Conservation (phyloP, 2,888 invertebrate genomes). For the Clitarchus hookeri region DNA sequence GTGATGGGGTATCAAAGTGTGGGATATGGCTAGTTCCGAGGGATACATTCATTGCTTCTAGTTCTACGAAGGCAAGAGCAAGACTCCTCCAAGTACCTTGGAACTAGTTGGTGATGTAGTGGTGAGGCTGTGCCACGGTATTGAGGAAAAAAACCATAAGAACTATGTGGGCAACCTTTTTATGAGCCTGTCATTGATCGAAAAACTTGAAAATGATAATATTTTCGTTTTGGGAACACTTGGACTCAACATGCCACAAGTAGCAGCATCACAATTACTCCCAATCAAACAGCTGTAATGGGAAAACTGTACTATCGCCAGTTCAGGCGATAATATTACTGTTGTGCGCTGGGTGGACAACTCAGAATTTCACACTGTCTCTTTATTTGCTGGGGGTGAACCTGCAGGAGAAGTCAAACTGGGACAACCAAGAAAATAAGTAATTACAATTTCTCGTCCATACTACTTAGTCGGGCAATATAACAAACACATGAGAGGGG, state of each 20-base stretch:
- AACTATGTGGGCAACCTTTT: neutral
- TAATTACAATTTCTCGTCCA: conserved; percentile 5
- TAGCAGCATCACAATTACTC: neutral
- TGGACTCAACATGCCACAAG: neutral
- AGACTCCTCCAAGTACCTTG: neutral
- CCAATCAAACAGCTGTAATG: neutral
- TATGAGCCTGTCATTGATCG: neutral
- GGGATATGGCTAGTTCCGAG: neutral
- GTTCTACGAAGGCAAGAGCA: neutral
- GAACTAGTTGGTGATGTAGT: neutral
- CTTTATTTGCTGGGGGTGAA: conserved; percentile 21
- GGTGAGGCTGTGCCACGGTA: neutral
- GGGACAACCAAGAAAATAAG: conserved; percentile 6
- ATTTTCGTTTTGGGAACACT: neutral
- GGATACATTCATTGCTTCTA: neutral
- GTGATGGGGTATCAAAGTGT: neutral
- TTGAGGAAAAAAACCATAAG: neutral
- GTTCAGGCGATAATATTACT: neutral
- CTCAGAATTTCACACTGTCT: conserved; percentile 19
- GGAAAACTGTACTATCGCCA: neutral
- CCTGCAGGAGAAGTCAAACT: conserved; percentile 5
- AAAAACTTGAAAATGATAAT: neutral
- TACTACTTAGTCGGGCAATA: conserved; percentile 20
- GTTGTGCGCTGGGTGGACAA: conserved; percentile 36
- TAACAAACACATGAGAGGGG: conserved; percentile 33